Conservation (phyloP, 2,888 invertebrate genomes). For the Brachynemurus nebulosus region DNA sequence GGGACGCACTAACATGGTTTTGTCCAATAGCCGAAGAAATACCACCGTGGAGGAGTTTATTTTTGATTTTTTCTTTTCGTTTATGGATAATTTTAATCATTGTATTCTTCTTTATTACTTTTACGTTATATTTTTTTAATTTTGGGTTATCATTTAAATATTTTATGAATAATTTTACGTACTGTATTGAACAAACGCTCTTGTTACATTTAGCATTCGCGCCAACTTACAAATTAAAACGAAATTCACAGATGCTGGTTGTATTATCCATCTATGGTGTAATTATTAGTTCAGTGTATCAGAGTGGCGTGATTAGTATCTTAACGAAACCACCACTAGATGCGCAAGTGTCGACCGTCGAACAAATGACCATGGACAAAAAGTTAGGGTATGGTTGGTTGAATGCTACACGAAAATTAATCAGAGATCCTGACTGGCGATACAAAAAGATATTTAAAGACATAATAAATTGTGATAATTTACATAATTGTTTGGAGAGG, state of each 20-base stretch:
- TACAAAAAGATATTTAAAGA: not conserved
- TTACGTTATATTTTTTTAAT: not conserved
- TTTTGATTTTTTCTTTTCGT: not conserved
- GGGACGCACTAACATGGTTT: not conserved
- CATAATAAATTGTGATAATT: not conserved
- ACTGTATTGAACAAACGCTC: no score
- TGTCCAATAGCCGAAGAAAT: not conserved
- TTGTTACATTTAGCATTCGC: no score
- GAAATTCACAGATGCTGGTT: not conserved
- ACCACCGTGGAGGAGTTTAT: not conserved
- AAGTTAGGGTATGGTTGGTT: not conserved
- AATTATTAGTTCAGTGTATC: not conserved
- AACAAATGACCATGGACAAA: not conserved
- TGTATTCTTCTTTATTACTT: not conserved
- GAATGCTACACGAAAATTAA: not conserved
- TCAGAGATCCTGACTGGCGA: not conserved
- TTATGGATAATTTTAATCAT: not conserved
- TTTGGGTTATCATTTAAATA: not conserved
- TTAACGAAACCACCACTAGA: not conserved
- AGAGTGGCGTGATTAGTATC: not conserved
- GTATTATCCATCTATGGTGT: not conserved
- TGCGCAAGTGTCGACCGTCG: not conserved
- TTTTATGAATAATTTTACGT: not conserved
- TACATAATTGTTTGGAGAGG: not conserved
- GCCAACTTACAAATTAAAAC: no score